Base-by-base conservation (phyloP, 2,888 invertebrate genomes). In the Pegoplata infirma region DNA sequence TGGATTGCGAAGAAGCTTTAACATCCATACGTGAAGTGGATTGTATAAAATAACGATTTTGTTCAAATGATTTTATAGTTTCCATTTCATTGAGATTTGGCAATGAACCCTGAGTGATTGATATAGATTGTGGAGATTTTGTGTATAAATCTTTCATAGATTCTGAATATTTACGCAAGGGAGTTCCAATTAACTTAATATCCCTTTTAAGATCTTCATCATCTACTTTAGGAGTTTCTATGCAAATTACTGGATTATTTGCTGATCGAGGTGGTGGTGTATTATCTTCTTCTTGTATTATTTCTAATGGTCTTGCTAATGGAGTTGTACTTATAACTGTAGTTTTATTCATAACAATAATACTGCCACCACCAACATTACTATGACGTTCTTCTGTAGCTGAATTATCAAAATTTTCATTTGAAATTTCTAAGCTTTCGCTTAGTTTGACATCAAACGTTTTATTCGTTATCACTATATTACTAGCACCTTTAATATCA, bases 11-110 rank as follows among this genome's bases (percentile, higher is more conserved):
- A 0, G 46, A 47, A 25, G 66, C 21, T 77, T 78, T 80, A 80
- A 77, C 19, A 76, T 79, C 75, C 14, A 56, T 32, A 1, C 63
- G n/a, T 49, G 68, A 47, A 2, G 17, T 44, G 4, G 76, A 46
- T 14, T 85, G 83, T 32, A 83, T 83, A 63, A 83, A 90, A 80
- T 89, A 90, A 1, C 90, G 89, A 83, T 90, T 90, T 74, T 88
- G 86, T 63, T 90, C 90, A 44, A 90, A 88, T 5, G 88, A 88
- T 36, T 87, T 85, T 19, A 89, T 83, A n/a, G 83, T 82, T 47
- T 85, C 83, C 85, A 88, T 87, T 69, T 89, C 89, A 81, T 89
- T 88, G 0, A 90, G 84, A 83, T 90, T 90, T 10, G 90, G 90
- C 88, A 90, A 87, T 0, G 90, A 90, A 0, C 90, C 90, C 73